Evolutionary conservation across 2,797 vertebrate genomes (phyloP).

Genomic region (Sebastes goodei): DNA sequence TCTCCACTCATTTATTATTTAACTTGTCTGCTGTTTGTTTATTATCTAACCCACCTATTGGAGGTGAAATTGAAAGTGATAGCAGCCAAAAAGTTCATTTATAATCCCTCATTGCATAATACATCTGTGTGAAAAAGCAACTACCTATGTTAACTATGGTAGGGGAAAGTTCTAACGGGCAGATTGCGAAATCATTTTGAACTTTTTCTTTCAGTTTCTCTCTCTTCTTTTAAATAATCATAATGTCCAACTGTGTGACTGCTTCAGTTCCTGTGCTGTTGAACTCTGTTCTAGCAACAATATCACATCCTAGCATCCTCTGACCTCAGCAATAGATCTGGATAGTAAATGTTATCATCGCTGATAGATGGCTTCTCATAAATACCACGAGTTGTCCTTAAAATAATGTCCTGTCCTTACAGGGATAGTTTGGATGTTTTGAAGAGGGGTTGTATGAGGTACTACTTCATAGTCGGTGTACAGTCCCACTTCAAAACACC

Average conservation of each 20-base stretch:
- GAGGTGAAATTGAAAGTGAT: not conserved
- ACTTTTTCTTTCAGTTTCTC: no score
- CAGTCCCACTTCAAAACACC: no score
- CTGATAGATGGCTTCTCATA: not conserved
- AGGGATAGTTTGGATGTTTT: no score
- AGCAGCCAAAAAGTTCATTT: not conserved
- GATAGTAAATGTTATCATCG: not conserved
- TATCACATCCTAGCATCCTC: no score
- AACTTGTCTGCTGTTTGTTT: not conserved
- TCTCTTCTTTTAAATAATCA: no score
- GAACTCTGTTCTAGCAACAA: no score
- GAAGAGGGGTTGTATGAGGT: no score
- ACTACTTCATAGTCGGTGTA: no score
- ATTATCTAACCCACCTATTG: not conserved
- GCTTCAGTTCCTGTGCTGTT: not conserved
- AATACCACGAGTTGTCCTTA: not conserved
- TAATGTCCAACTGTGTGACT: no score
- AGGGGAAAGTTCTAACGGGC: not conserved
- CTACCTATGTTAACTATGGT: no score
- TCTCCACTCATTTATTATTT: not conserved
- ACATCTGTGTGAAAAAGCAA: not conserved
- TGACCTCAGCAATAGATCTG: not conserved
- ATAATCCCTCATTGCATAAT: not conserved
- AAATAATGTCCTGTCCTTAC: not conserved
- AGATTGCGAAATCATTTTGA: not conserved